Evolutionary conservation across 1,140 invertebrate genomes (phyloP).

Genomic region (Pissodes strobi): DNA sequence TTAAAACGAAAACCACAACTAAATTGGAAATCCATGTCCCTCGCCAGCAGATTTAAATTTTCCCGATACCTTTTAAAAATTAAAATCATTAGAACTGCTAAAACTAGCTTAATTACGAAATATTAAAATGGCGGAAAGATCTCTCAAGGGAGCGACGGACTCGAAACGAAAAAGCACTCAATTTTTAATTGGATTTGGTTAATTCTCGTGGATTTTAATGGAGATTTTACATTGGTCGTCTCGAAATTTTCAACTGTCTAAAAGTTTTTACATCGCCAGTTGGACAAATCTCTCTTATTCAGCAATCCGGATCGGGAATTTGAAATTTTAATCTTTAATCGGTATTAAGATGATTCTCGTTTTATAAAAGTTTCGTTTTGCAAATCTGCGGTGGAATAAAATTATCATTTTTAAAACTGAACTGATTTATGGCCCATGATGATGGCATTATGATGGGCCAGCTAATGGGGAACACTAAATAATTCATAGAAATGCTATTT

Average conservation of each 20-base stretch:
- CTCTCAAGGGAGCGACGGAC: neutral
- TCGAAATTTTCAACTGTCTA: conserved; percentile 38
- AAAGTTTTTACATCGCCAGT: conserved; percentile 27
- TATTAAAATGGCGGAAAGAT: conserved; percentile 26
- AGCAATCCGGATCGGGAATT: conserved; percentile 21
- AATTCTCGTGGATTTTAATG: conserved; percentile 57
- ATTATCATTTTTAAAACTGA: too few species aligned
- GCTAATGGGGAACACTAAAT: too few species aligned
- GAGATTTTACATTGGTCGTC: conserved; percentile 55
- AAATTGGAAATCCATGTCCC: too few species aligned
- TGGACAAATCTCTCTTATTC: conserved; percentile 6
- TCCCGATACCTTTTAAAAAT: conserved; percentile 22
- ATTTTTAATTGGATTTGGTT: conserved; percentile 58
- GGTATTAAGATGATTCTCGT: conserved; percentile 14
- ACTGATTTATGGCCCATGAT: too few species aligned
- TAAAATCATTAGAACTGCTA: conserved; percentile 11
- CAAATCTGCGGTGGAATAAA: too few species aligned
- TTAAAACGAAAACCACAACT: neutral
- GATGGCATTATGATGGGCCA: too few species aligned
- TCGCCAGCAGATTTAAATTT: conserved; percentile 10
- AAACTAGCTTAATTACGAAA: conserved; percentile 28
- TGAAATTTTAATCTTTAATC: conserved; percentile 28
- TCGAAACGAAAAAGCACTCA: conserved; percentile 57
- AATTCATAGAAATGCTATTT: too few species aligned
- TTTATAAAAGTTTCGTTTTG: too few species aligned